Base-by-base conservation (phyloP, 2,113 vertebrate genomes). In the Pleuronectes platessa region DNA sequence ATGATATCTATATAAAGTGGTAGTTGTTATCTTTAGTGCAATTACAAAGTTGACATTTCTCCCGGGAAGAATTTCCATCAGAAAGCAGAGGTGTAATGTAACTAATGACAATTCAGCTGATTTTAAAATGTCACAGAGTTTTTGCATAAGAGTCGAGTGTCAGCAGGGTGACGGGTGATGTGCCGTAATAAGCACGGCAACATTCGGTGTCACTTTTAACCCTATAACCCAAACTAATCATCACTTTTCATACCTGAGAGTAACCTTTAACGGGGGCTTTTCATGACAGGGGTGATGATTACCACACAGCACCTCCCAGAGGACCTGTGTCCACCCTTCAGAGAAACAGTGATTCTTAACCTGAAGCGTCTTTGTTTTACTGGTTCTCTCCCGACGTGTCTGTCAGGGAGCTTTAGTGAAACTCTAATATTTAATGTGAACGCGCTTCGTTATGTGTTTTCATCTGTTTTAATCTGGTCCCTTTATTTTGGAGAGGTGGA, bases 21-120 rank as follows among this genome's bases (percentile, higher is more conserved):
- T 53, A 60, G 61, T 35, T 71, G 61, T 61, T 74, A 64, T 74
- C 54, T 59, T 78, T 9, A 58, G 63, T 18, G 14, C 71, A 79
- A 71, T 76, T 58, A 59, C 26, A 65, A 69, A 5, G 61, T 40
- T 15, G 12, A 6, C 23, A 58, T 17, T 10, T 58, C 20, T 42
- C 26, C 20, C 12, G 2, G 2, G 12, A n/a, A 31, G 6, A 54
- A 54, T 64, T 40, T 61, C 76, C n/a, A 9, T 54, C n/a, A 21
- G 58, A 73, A 5, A 18, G 17, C 17, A 51, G 47, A 51, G 17
- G 47, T 0, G 18, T 18, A 51, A 42, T 42, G 47, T 18, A 18
- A 17, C 17, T 51, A 2, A 51, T 70, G 71, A 31, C 42, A 40
- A n/a, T 24, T 62, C 47, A 47, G 67, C 20, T 24, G 4, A 55